phyloP scores from a whole-genome alignment of 1,140 invertebrate genomes.

The Heliconius hewitsoni region DNA sequence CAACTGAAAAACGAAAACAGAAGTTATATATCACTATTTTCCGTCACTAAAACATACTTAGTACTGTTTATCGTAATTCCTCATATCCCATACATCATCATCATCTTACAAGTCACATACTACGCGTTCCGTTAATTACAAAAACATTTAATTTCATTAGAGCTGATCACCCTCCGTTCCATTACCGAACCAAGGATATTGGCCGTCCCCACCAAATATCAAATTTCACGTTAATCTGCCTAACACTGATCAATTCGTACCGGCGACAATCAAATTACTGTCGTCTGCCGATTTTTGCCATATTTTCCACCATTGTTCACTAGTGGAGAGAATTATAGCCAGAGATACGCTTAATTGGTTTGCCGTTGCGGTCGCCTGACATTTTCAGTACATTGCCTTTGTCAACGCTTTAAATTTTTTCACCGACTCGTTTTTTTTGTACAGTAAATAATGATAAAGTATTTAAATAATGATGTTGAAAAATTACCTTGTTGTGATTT shows the following conservation, averaged over 20 bases:
- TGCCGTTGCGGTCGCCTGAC: conserved; percentile 73
- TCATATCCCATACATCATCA: neutral
- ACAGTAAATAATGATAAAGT: conserved; percentile 58
- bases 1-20: neutral
- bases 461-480: conserved; percentile 10
- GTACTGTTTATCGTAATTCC: neutral
- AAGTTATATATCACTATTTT: neutral
- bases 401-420: conserved; percentile 71
- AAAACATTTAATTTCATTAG: conserved; percentile 43
- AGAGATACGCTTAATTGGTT: conserved; percentile 77
- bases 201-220: conserved; percentile 73
- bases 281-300: conserved; percentile 77
- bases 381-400: conserved; percentile 74
- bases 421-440: conserved; percentile 50
- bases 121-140: conserved; percentile 40
- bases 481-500: neutral
- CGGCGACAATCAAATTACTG: conserved; percentile 76
- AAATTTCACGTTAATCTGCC: conserved; percentile 75
- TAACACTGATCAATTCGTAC: conserved; percentile 74
- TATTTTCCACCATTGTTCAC: conserved; percentile 61
- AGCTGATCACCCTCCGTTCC: conserved; percentile 56
- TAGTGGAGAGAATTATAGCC: conserved; percentile 66
- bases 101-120: conserved; percentile 29
- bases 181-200: conserved; percentile 70
- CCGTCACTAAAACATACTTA: neutral